Evolutionary conservation across 2,113 vertebrate genomes (phyloP), one percentile per base, ranked within the genome.

Genomic region (Tor tambroides): DNA sequence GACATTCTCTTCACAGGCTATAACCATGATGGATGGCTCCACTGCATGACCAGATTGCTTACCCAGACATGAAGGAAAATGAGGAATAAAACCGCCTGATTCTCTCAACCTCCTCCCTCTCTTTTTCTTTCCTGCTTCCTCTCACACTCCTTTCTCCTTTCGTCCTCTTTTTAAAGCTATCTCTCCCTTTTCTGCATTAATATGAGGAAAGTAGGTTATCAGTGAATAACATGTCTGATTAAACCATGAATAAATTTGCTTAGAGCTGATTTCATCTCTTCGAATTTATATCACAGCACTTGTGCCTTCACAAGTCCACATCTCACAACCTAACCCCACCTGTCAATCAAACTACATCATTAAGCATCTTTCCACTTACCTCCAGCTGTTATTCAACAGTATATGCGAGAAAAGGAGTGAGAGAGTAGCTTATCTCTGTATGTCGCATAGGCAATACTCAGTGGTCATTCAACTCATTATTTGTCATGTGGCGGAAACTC

Each of bases 51-150:
- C 90, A 92, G 91, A 95, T 94, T 94, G 94, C 92, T 95, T 93
- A 94, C 89, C 91, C 90, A 94, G 91, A 93, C 91, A 93, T 91
- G 89, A 94, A 93, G 86, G 92, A 91, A 95, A 92, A 82, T 81
- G 86, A 92, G 80, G 90, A 91, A 94, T 92, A 78, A 79, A 89
- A 94, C 91, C 87, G 43, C 81, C 86, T 19, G 30, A 89, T 90
- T 92, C 69, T 88, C 82, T 87, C 78, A 23, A 84, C 82, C 84
- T 87, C 83, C 85, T 79, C 41, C 84, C 51, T 51, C 38, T 85
- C 59, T 28, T 23, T 28, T 61, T 49, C 59, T 63, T 75, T 43
- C 17, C 15, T 35, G 9, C 15, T 63, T 26, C 26, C 8, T 72
- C 30, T 11, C 26, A 56, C 32, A 11, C 49, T 84, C 11, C 38